These are phyloP conservation scores for Micromesistius poutassou DNA, from an alignment of 2,797 vertebrate genomes.

Conservation along the genomic window DNA sequence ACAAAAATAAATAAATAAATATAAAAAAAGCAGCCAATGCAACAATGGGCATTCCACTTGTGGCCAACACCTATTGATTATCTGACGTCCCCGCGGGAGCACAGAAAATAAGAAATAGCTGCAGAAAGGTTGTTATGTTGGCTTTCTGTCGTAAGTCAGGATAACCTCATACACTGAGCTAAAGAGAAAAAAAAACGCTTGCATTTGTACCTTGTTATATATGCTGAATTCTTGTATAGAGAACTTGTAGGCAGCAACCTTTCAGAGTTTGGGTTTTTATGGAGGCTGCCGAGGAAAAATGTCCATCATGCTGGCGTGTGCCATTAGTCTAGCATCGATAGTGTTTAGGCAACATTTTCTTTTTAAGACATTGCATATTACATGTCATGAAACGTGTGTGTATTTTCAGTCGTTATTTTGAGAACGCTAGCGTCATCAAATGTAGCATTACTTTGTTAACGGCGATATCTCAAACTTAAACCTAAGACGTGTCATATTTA, in stretches of 20 bases:
- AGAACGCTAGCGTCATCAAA: neutral
- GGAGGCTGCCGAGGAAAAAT: constrained; percentile 20
- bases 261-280: constrained; percentile 4
- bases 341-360: too few relatives aligned
- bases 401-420: neutral
- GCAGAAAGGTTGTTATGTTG: constrained; percentile 7
- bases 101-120: constrained; percentile 15
- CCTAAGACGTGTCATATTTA: neutral
- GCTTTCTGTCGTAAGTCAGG: constrained; percentile 23
- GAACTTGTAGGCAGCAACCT: constrained; percentile 16
- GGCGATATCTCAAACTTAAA: neutral
- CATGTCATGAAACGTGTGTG: neutral
- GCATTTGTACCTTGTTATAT: neutral
- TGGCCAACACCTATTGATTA: constrained; percentile 53
- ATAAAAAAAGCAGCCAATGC: constrained; percentile 32
- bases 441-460: too few relatives aligned
- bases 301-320: neutral
- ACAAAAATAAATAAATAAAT: constrained; percentile 13
- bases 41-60: constrained; percentile 36
- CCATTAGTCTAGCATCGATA: neutral
- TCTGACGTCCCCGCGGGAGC: constrained; percentile 31
- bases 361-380: neutral
- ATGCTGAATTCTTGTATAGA: neutral
- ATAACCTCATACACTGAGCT: constrained; percentile 2
- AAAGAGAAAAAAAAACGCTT: neutral